phyloP scores from a whole-genome alignment of 2,113 vertebrate genomes.

The Acinonyx jubatus region DNA sequence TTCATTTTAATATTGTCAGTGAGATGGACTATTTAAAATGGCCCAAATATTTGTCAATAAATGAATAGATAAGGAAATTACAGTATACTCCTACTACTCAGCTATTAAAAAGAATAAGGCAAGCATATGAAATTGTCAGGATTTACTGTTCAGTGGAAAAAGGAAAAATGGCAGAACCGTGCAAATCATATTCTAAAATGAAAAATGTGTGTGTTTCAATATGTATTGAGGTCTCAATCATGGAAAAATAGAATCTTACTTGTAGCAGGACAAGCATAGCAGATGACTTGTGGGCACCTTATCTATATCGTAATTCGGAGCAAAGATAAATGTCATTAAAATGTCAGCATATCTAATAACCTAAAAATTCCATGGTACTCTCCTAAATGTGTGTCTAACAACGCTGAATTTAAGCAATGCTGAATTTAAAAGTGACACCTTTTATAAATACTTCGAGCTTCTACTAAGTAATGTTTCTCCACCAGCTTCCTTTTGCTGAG shows the following conservation, averaged over 20 bases:
- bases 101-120: not conserved
- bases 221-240: not conserved
- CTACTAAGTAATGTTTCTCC: not conserved
- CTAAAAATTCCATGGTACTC: not conserved
- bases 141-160: not conserved
- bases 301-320: not conserved
- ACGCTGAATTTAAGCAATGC: not conserved
- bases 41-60: not conserved
- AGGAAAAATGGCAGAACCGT: not conserved
- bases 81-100: not conserved
- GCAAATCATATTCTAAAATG: not conserved
- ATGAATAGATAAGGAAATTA: not conserved
- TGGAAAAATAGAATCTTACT: not conserved
- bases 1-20: not conserved
- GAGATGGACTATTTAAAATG: not conserved
- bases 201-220: not conserved
- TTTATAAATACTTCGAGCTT: not conserved
- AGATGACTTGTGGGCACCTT: not conserved
- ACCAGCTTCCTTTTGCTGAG: not conserved
- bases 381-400: not conserved
- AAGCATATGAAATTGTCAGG: not conserved
- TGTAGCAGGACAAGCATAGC: not conserved
- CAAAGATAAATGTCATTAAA: constrained; percentile 10
- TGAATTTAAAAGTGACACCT: not conserved
- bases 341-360: not conserved